These are phyloP conservation scores for Coleophora flavipennella DNA, from an alignment of 2,888 invertebrate species.

Conservation along the genomic window DNA sequence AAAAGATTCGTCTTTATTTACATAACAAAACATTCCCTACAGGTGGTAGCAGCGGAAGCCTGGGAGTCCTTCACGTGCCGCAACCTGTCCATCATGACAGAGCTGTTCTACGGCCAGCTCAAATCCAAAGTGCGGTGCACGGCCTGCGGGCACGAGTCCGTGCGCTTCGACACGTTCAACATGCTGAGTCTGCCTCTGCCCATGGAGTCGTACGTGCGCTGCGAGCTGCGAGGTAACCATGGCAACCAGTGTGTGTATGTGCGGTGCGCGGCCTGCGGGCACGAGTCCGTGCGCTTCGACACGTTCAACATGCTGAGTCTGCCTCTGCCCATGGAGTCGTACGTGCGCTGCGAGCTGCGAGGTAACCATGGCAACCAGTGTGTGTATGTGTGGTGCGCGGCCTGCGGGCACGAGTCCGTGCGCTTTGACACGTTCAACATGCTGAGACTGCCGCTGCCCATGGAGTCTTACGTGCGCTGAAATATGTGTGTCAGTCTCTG, in stretches of 20 bases:
- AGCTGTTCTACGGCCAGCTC: constrained; percentile 92
- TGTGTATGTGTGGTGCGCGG: constrained; percentile 86
- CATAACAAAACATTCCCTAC: background rate
- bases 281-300: constrained; percentile 91
- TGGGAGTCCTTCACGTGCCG: constrained; percentile 88
- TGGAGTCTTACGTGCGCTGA: constrained; percentile 87
- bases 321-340: constrained; percentile 92
- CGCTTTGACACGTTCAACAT: constrained; percentile 95
- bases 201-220: constrained; percentile 87
- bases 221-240: constrained; percentile 80
- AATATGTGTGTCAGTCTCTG: too few species aligned
- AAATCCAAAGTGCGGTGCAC: constrained; percentile 90
- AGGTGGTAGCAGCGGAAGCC: constrained; percentile 78
- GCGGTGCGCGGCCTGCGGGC: constrained; percentile 85
- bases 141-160: constrained; percentile 86
- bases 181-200: constrained; percentile 91
- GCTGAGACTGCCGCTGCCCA: constrained; percentile 90
- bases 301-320: constrained; percentile 92
- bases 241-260: too few species aligned
- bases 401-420: constrained; percentile 87
- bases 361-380: too few species aligned
- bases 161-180: constrained; percentile 94
- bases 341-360: constrained; percentile 81
- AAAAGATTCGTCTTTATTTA: background rate
- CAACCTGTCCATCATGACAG: constrained; percentile 90